These are phyloP conservation scores for Zhengitettix transpicula DNA, from an alignment of 2,888 invertebrate species.

Conservation along the genomic window DNA sequence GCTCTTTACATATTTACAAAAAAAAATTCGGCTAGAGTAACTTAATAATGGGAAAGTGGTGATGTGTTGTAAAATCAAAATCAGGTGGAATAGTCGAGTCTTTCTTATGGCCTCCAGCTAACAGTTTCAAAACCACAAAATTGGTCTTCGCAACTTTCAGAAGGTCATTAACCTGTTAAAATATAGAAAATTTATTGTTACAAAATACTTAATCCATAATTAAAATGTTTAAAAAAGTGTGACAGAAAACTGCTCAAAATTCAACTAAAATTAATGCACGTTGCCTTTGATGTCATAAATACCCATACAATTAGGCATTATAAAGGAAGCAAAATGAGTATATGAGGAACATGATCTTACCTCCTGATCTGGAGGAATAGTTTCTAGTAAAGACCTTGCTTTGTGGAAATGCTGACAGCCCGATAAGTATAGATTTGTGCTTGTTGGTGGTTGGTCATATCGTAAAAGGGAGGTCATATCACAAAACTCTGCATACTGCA, in stretches of 20 bases:
- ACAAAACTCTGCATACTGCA: slow-evolving; percentile 75
- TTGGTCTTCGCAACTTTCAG: slow-evolving; percentile 89
- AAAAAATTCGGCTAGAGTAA: slow-evolving; percentile 15
- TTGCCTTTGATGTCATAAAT: not conserved
- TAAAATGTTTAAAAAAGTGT: too few species aligned
- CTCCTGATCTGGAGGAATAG: slow-evolving; percentile 67
- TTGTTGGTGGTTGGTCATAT: slow-evolving; percentile 18
- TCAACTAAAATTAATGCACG: not conserved
- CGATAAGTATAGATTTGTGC: slow-evolving; percentile 43
- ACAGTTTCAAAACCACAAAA: slow-evolving; percentile 81
- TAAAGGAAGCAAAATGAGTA: not conserved
- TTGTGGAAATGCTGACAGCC: slow-evolving; percentile 88
- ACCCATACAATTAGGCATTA: slow-evolving; percentile 1
- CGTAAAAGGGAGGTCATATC: slow-evolving; percentile 60
- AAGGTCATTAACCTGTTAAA: slow-evolving; percentile 54
- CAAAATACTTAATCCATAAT: too few species aligned
- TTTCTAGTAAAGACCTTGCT: slow-evolving; percentile 71
- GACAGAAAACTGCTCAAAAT: too few species aligned
- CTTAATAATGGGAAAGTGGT: slow-evolving; percentile 84
- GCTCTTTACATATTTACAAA: too few species aligned
- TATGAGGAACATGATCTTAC: slow-evolving; percentile 27
- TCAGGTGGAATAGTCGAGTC: slow-evolving; percentile 71
- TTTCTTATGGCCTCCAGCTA: slow-evolving; percentile 83
- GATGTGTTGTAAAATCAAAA: slow-evolving; percentile 80
- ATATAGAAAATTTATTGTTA: slow-evolving; percentile 11